Evolutionary conservation across 2,113 vertebrate species (phyloP).

Genomic region (Origma solitaria): DNA sequence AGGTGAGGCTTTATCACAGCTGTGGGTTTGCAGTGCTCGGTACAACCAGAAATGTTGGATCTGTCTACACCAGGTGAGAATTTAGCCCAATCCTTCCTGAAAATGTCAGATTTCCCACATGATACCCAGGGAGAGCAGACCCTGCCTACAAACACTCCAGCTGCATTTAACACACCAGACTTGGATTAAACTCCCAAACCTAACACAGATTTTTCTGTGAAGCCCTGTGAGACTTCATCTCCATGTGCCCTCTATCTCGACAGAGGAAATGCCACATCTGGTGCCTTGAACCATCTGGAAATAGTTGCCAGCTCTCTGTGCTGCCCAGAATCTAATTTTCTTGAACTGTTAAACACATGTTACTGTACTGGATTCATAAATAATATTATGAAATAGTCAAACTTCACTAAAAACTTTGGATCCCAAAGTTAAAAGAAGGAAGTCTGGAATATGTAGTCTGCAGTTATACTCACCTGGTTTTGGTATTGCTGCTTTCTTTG

Average conservation of each 20-base stretch:
- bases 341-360: background rate
- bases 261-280: background rate
- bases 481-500: background rate
- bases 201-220: background rate
- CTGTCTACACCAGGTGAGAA: background rate
- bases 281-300: background rate
- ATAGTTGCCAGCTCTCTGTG: background rate
- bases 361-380: background rate
- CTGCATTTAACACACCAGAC: background rate
- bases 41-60: background rate
- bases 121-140: background rate
- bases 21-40: background rate
- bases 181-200: background rate
- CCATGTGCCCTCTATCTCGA: background rate
- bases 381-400: background rate
- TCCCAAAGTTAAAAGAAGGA: background rate
- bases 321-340: background rate
- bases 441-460: background rate
- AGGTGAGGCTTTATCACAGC: background rate
- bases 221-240: background rate
- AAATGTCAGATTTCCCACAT: background rate
- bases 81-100: background rate
- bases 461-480: background rate
- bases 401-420: background rate
- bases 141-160: background rate